Evolutionary conservation across 2,888 invertebrate species (phyloP), one percentile per base, ranked within the genome.

Genomic region (Orthonychiurus folsomi): DNA sequence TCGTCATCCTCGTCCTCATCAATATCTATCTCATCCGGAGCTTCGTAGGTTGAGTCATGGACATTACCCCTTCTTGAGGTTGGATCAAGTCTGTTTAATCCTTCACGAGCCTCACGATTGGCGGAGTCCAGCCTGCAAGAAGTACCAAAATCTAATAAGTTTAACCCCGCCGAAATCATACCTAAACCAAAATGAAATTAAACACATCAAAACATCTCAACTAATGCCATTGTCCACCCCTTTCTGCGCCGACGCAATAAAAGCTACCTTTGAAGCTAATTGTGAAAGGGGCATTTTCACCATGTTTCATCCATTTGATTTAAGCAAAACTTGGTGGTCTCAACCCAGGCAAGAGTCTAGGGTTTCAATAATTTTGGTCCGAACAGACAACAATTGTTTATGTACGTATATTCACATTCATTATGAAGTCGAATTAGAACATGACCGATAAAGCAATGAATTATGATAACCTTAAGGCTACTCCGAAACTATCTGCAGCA

Each of bases 401-500:
- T n/a, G n/a, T n/a, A n/a, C n/a, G n/a, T n/a, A n/a, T n/a, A n/a
- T n/a, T n/a, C n/a, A n/a, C n/a, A n/a, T n/a, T n/a, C n/a, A n/a
- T n/a, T n/a, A n/a, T n/a, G n/a, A n/a, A n/a, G n/a, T n/a, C n/a
- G n/a, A n/a, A n/a, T n/a, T n/a, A n/a, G n/a, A n/a, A n/a, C n/a
- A n/a, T n/a, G n/a, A n/a, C n/a, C n/a, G n/a, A n/a, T n/a, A n/a
- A n/a, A n/a, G n/a, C n/a, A n/a, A n/a, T n/a, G n/a, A n/a, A n/a
- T n/a, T n/a, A 21, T 12, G 3, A 54, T 27, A 65, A 85, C 84
- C 83, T 83, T 25, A 86, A 76, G 2, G 86, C 85, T 68, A 82
- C 80, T 59, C 80, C 82, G 75, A 84, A 87, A 74, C 86, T 85
- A 69, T 85, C 82, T 61, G 86, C 79, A 25, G 87, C 86, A 72